Percentiles rank a stretch among this genome's conserved stretches.
Conservation (phyloP, 2,797 vertebrate species). For the Megalops cyprinoides region DNA sequence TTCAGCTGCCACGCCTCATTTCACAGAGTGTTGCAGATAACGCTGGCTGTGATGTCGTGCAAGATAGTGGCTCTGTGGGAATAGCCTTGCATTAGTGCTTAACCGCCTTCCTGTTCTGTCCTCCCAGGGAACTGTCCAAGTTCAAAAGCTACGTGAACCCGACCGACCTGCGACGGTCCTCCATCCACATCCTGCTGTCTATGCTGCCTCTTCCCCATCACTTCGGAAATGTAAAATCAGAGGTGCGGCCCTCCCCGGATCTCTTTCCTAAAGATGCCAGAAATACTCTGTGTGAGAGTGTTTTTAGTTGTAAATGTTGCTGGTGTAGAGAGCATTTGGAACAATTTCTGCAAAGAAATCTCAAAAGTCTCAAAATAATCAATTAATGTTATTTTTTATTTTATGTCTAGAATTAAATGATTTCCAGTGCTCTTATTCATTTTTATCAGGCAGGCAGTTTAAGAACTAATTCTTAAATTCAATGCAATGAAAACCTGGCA, state of each 20-base stretch:
- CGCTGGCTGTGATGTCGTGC: background rate
- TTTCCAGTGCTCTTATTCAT: too few relatives aligned
- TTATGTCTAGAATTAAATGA: too few relatives aligned
- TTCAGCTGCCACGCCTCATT: background rate
- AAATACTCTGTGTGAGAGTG: too few relatives aligned
- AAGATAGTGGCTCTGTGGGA: background rate
- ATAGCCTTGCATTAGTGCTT: background rate
- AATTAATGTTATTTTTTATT: too few relatives aligned
- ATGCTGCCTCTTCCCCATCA: constrained; percentile 88
- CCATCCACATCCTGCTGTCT: constrained; percentile 88
- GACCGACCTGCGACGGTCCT: constrained; percentile 87
- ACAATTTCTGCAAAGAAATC: too few relatives aligned
- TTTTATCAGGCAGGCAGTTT: too few relatives aligned
- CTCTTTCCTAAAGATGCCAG: too few relatives aligned
- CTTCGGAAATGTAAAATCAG: constrained; percentile 84
- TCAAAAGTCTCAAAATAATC: too few relatives aligned
- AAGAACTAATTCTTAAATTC: too few relatives aligned
- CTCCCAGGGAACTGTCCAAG: constrained; percentile 84
- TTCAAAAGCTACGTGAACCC: constrained; percentile 89
- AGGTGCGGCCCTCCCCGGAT: constrained; percentile 67
- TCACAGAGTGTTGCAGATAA: background rate
- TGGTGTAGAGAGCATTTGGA: too few relatives aligned
- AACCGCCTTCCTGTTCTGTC: background rate
- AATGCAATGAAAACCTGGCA: too few relatives aligned
- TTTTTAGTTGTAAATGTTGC: too few relatives aligned